These are phyloP conservation scores for Abscondita cerata DNA, from an alignment of 2,888 invertebrate genomes.

Conservation along the genomic window DNA sequence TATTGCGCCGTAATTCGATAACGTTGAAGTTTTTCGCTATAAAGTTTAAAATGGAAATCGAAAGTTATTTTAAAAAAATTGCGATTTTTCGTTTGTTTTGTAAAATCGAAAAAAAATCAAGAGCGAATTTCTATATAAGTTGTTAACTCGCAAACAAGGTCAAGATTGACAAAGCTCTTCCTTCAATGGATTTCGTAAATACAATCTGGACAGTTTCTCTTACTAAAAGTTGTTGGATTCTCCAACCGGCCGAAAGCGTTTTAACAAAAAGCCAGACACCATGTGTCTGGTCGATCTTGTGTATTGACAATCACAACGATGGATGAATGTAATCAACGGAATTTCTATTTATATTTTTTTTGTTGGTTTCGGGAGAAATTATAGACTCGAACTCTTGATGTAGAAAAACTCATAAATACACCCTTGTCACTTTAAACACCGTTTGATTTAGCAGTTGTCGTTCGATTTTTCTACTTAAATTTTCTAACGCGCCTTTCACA, in stretches of 20 bases:
- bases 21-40: no score
- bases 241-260: conserved; percentile 8
- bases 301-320: no score
- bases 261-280: conserved; percentile 5
- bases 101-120: neutral
- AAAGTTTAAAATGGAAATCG: no score
- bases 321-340: no score
- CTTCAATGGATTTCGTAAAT: conserved; percentile 13
- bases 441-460: conserved; percentile 19
- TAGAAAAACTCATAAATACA: conserved; percentile 18
- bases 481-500: conserved; percentile 14
- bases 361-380: conserved; percentile 1
- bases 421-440: conserved; percentile 27
- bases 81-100: neutral
- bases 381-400: conserved; percentile 4
- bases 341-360: no score
- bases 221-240: conserved; percentile 6
- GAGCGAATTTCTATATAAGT: conserved; percentile 6
- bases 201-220: conserved; percentile 8
- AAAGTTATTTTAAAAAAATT: no score
- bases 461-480: conserved; percentile 16
- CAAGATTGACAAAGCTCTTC: conserved; percentile 8
- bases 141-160: conserved; percentile 12
- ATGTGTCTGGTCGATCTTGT: neutral
- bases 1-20: no score